Base-by-base conservation (phyloP, 2,113 vertebrate species). In the Cariama cristata region DNA sequence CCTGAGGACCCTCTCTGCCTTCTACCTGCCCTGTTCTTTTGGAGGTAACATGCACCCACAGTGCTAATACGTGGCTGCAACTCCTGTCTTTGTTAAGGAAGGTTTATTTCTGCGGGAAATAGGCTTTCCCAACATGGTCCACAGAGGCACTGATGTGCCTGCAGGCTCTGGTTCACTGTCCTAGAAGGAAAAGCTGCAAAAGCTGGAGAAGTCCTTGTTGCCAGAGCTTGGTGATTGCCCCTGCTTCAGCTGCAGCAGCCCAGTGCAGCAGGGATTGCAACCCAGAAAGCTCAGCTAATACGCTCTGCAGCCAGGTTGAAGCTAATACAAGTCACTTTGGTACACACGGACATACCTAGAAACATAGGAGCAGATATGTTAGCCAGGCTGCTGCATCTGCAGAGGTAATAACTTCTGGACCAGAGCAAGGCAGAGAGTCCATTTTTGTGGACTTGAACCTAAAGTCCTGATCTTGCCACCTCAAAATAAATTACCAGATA, bases 1-100 rank as follows among this genome's bases (percentile, higher is more conserved):
- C 28, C 27, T 38, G 32, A 59, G 38, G 38, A 71, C 20, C 4
- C 27, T 67, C 72, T 68, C 22, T 67, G 52, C 55, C 26, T 83
- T 62, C 67, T 62, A 62, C 17, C 14, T 64, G 21, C 18, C 12
- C 20, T 32, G 4, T 12, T 80, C 45, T 86, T 82, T 66, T 23
- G n/a, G 24, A 79, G 20, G 11, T n/a, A 81, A 44, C 7, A 12
- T 2, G 1, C 24, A 42, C 60, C 52, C 2, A 0, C 38, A 72
- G 44, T 4, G 2, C 38, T 40, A 62, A 62, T 55, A 49, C 20
- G 2, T 6, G 21, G 14, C 33, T 74, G 33, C 23, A 49, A 4
- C 33, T 74, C 52, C 45, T 19, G 7, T 17, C 8, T 83, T 30
- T 33, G 15, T 40, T 63, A 42, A 42, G 12, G 14, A 69, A 73